phyloP scores from a whole-genome alignment of 2,797 vertebrate species.

The Periophthalmus magnuspinnatus region DNA sequence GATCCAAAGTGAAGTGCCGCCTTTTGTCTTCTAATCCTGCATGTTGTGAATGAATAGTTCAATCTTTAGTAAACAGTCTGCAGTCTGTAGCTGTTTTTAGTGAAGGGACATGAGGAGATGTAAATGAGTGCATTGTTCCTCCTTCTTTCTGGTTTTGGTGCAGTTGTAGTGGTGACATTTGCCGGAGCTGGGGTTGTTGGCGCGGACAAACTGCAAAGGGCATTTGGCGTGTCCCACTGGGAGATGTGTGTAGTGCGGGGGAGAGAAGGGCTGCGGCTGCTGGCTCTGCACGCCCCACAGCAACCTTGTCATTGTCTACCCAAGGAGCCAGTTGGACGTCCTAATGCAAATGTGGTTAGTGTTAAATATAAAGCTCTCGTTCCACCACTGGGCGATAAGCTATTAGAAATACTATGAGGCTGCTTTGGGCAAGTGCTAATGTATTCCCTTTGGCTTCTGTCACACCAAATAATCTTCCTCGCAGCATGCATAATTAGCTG shows the following conservation, averaged over 20 bases:
- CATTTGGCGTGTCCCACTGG: constrained; percentile 46
- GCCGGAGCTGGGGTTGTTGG: constrained; percentile 38
- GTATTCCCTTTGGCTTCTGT: background rate
- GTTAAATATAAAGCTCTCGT: constrained; percentile 6
- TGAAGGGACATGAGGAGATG: constrained; percentile 16
- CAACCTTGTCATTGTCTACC: constrained; percentile 51
- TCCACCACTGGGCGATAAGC: background rate
- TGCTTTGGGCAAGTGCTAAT: background rate
- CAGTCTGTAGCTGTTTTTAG: constrained; percentile 21
- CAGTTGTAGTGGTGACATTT: constrained; percentile 55
- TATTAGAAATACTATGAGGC: background rate
- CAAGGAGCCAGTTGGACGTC: constrained; percentile 37
- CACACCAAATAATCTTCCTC: background rate
- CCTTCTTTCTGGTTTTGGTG: constrained; percentile 20
- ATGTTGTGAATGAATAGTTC: constrained; percentile 5
- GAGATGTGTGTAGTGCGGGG: constrained; percentile 44
- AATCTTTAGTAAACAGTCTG: constrained; percentile 4
- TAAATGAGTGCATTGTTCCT: constrained; percentile 32
- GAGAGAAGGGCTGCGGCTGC: constrained; percentile 47
- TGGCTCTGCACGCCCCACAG: constrained; percentile 32
- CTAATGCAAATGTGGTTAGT: constrained; percentile 19
- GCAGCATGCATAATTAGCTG: background rate
- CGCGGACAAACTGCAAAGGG: constrained; percentile 40
- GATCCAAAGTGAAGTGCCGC: background rate
- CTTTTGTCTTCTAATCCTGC: background rate